These are phyloP conservation scores for Meloidogyne hapla DNA, from an alignment of 1,140 invertebrate genomes.

Conservation along the genomic window DNA sequence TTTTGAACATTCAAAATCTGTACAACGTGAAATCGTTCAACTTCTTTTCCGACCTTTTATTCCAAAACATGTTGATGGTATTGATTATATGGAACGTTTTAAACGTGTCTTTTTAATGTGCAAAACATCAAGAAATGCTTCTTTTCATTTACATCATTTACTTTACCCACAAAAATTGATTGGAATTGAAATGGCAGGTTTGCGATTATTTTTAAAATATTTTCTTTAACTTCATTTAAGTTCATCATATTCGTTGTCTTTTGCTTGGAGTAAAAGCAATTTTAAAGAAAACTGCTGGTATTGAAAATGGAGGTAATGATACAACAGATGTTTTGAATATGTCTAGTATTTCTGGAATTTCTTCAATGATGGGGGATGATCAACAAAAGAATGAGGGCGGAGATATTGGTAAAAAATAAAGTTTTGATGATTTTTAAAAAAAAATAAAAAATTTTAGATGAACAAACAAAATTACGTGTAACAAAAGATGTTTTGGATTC, in stretches of 20 bases:
- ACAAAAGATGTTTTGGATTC: conserved; percentile 34
- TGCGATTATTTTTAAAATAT: neutral
- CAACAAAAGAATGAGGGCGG: neutral
- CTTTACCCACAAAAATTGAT: conserved; percentile 32
- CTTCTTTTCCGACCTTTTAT: conserved; percentile 27
- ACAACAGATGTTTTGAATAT: conserved; percentile 12
- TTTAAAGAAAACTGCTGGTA: conserved; percentile 9
- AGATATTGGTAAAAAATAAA: conserved; percentile 13
- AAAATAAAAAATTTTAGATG: neutral
- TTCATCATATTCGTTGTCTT: conserved; percentile 27
- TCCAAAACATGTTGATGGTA: conserved; percentile 20
- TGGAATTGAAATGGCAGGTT: conserved; percentile 26
- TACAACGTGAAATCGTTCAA: conserved; percentile 34
- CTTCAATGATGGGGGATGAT: conserved; percentile 11
- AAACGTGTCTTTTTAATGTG: conserved; percentile 37
- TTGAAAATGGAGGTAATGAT: conserved; percentile 14
- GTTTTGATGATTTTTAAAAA: conserved; percentile 20
- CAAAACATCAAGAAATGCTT: conserved; percentile 28
- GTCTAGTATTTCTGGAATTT: conserved; percentile 17
- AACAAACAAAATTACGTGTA: conserved; percentile 9
- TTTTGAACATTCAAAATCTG: conserved; percentile 31
- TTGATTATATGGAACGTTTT: conserved; percentile 34
- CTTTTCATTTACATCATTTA: conserved; percentile 32
- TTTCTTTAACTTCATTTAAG: conserved; percentile 12
- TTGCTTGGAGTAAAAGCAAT: conserved; percentile 21